Evolutionary conservation across 2,888 invertebrate species (phyloP).

Genomic region (Vandiemenella viatica): DNA sequence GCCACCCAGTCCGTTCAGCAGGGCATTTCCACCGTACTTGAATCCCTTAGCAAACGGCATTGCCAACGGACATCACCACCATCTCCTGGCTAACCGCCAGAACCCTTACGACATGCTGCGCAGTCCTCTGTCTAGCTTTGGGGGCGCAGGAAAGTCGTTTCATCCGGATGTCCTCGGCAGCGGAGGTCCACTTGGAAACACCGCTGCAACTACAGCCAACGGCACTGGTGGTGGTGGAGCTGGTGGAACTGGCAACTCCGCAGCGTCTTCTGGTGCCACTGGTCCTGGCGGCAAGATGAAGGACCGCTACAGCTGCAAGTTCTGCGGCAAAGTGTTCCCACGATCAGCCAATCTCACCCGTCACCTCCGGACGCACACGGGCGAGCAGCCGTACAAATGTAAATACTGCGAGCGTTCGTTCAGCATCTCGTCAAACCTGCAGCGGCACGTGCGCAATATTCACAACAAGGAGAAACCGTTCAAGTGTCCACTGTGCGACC

Average conservation of each 20-base stretch:
- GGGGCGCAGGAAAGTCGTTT: no score
- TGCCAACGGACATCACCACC: constrained; percentile 25
- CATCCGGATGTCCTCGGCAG: no score
- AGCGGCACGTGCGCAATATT: constrained; percentile 93
- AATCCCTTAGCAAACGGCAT: constrained; percentile 50
- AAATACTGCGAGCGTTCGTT: constrained; percentile 96
- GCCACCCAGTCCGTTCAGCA: constrained; percentile 40
- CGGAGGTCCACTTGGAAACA: no score
- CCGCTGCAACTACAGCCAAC: constrained; percentile 63
- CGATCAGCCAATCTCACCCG: constrained; percentile 93
- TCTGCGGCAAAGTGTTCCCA: constrained; percentile 94
- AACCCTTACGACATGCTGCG: constrained; percentile 25
- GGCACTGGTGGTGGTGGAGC: constrained; percentile 36
- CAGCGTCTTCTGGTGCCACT: constrained; percentile 26
- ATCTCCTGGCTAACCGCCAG: constrained; percentile 11
- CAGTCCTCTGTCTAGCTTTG: constrained; percentile 37
- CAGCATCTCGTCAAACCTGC: constrained; percentile 93
- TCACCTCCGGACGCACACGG: constrained; percentile 93
- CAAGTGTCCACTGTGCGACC: constrained; percentile 84
- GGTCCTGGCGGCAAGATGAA: constrained; percentile 44
- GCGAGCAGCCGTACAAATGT: constrained; percentile 96
- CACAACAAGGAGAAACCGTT: constrained; percentile 97
- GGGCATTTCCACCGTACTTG: constrained; percentile 35
- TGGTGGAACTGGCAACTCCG: background rate
- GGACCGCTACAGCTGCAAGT: constrained; percentile 91